Conservation (phyloP, 2,888 invertebrate species). For the Drosophila greeni region DNA sequence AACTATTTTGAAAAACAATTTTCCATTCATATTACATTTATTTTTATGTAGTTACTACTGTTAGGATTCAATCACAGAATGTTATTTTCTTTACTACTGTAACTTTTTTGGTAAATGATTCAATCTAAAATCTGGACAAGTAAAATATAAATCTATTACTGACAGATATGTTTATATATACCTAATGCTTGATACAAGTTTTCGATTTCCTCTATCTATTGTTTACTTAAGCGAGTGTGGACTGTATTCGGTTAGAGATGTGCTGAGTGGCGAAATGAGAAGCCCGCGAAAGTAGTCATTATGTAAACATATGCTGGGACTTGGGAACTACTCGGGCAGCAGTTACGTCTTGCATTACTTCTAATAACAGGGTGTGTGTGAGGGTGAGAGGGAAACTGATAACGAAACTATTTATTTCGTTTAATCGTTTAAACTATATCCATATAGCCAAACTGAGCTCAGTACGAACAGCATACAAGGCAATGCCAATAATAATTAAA, state of each 20-base stretch:
- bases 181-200: background rate
- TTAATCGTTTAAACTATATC: background rate
- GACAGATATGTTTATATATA: background rate
- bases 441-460: conserved; percentile 1
- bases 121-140: too few species aligned
- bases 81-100: too few species aligned
- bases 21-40: too few species aligned
- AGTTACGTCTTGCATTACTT: conserved; percentile 24
- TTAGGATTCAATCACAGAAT: too few species aligned
- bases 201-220: background rate
- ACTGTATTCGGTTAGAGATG: too few species aligned
- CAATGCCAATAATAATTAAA: conserved; percentile 39
- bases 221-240: background rate
- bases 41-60: too few species aligned
- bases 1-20: too few species aligned
- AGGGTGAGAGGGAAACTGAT: conserved; percentile 29
- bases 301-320: conserved; percentile 35
- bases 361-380: conserved; percentile 17
- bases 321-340: too few species aligned
- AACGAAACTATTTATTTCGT: conserved; percentile 17
- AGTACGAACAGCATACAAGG: conserved; percentile 19
- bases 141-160: background rate
- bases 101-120: too few species aligned
- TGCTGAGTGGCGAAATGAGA: background rate
- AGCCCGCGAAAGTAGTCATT: conserved; percentile 21